Percentiles rank a stretch among this genome's conserved stretches.
Evolutionary conservation across 1,140 invertebrate genomes (phyloP).

Genomic region (Cydia amplana): DNA sequence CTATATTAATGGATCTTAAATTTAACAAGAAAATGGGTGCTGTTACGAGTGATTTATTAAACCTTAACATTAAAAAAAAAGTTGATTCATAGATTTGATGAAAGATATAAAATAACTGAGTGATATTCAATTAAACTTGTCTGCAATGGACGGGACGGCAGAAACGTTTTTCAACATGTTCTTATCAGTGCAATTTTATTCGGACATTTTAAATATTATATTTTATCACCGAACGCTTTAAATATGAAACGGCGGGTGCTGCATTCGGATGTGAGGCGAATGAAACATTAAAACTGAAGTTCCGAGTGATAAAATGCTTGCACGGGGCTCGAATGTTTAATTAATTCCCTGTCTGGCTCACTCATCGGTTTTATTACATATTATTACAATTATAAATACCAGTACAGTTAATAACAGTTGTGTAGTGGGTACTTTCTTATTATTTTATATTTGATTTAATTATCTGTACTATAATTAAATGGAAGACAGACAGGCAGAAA

Average conservation of each 20-base stretch:
- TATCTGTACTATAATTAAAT: too few species aligned
- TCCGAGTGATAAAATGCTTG: constrained; percentile 26
- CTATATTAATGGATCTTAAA: constrained; percentile 8
- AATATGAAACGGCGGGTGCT: constrained; percentile 23
- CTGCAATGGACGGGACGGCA: background rate
- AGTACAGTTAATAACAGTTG: background rate
- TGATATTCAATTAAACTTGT: constrained; percentile 13
- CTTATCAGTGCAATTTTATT: constrained; percentile 10
- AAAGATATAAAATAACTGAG: background rate
- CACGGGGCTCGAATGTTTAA: constrained; percentile 28
- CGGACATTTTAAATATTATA: constrained; percentile 6
- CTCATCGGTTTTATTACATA: constrained; percentile 24
- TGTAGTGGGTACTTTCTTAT: background rate
- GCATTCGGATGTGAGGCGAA: constrained; percentile 29
- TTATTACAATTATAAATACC: constrained; percentile 18
- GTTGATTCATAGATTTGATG: background rate
- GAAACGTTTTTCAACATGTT: constrained; percentile 7
- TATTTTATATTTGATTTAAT: background rate
- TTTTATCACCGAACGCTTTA: constrained; percentile 26
- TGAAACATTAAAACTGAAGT: constrained; percentile 30
- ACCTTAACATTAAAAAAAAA: too few species aligned
- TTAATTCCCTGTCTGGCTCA: constrained; percentile 6
- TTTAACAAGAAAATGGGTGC: background rate
- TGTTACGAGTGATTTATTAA: background rate
- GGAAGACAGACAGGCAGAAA: too few species aligned